Evolutionary conservation across 1,140 invertebrate genomes (phyloP).

Genomic region (Vanessa atalanta): DNA sequence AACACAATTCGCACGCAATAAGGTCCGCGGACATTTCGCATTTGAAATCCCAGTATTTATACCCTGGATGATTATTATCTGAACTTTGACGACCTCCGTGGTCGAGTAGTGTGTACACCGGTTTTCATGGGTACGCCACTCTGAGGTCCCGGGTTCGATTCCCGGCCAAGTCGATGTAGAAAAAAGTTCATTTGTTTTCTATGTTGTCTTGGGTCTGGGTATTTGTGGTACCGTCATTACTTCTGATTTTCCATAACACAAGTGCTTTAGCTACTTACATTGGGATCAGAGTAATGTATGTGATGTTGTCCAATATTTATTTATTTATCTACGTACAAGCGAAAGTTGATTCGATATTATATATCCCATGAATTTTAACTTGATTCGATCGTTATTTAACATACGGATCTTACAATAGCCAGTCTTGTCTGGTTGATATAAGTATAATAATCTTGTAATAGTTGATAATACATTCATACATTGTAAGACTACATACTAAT

Average conservation of each 20-base stretch:
- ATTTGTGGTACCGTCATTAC: no score
- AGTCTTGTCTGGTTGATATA: slow-evolving; percentile 59
- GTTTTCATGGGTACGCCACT: no score
- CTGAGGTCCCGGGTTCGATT: no score
- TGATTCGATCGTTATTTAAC: slow-evolving; percentile 67
- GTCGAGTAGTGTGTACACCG: no score
- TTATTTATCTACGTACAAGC: slow-evolving; percentile 41
- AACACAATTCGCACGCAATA: slow-evolving; percentile 49
- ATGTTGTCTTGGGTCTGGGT: no score
- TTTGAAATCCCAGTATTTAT: slow-evolving; percentile 63
- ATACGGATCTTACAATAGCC: slow-evolving; percentile 64
- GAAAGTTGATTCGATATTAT: slow-evolving; percentile 44
- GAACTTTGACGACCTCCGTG: no score
- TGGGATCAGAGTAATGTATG: no score
- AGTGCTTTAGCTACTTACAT: no score
- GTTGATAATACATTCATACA: not conserved
- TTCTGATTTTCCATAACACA: no score
- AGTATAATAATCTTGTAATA: slow-evolving; percentile 35
- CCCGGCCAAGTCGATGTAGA: no score
- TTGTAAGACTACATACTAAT: slow-evolving; percentile 20
- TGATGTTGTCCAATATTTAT: no score
- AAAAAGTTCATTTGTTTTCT: no score
- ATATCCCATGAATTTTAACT: slow-evolving; percentile 46
- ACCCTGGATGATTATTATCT: slow-evolving; percentile 55
- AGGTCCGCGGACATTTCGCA: slow-evolving; percentile 52